Base-by-base conservation (phyloP, 2,113 vertebrate genomes). In the Pangasianodon gigas region DNA sequence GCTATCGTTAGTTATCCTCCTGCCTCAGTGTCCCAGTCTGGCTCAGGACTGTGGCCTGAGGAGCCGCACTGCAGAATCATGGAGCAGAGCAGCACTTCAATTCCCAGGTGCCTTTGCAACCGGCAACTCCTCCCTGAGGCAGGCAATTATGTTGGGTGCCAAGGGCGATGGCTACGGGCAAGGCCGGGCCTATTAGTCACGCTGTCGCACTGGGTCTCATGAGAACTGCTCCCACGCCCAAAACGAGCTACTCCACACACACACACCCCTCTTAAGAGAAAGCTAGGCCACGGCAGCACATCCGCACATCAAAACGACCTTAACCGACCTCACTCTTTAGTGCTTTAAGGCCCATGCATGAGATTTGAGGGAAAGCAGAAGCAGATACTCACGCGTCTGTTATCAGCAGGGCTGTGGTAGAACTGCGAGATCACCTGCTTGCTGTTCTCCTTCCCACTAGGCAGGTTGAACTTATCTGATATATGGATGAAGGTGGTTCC, bases 351-450 rank as follows among this genome's bases (percentile, higher is more conserved):
- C 77, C 85, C 65, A 87, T 32, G 54, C 44, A 74, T 51, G 21
- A 77, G 19, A 58, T 46, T 56, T 69, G 41, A 89, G 51, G 54
- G 54, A 89, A 26, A 24, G 32, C 62, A 74, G 54, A 4, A 32
- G 29, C 5, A 90, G 48, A 81, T 84, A 89, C 97, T 97, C 93
- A 99, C 98, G 94, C 97, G 95, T 92, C 96, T 97, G 95, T 99
- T 99, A 95, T 99, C 98, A 0, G 96, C 97, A 0, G 98, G 98
- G 85, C 98, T 99, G 96, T 99, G 98, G 94, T 99, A 99, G 96
- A 99, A 99, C 95, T 99, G 98, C 5, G 97, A 95, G 0, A 99
- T 97, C 92, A 97, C 96, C 74, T 97, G 97, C 82, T 96, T 96
- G 0, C 92, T 97, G 82, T 81, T 92, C 41, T 91, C 92, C 62